These are phyloP conservation scores for Anarhynchus alexandrinus DNA, from an alignment of 2,113 vertebrate species.

Conservation along the genomic window DNA sequence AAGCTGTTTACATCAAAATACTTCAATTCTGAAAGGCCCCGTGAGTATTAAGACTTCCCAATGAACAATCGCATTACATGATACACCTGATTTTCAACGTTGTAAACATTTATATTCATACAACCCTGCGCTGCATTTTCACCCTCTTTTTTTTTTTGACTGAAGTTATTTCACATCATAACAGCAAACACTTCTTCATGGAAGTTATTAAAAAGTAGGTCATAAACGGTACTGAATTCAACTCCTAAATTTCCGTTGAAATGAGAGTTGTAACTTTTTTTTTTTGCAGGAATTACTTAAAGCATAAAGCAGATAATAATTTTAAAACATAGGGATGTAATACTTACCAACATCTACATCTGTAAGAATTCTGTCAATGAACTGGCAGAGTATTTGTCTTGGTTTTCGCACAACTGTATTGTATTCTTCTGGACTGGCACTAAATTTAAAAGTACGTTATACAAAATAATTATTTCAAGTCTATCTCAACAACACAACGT, in stretches of 20 bases:
- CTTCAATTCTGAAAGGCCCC: background rate
- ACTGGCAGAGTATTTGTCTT: constrained; percentile 95
- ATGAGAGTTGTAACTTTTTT: background rate
- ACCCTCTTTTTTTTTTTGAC: too few relatives aligned
- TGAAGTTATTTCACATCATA: background rate
- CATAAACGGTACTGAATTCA: background rate
- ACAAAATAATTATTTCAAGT: background rate
- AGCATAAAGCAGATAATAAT: background rate
- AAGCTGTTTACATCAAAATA: background rate
- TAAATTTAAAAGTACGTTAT: constrained; percentile 62
- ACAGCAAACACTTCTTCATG: background rate
- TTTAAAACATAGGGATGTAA: background rate
- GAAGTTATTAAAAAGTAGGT: background rate
- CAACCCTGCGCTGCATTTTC: background rate
- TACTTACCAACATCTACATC: constrained; percentile 93
- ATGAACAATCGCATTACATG: background rate
- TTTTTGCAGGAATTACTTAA: background rate
- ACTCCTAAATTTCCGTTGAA: background rate
- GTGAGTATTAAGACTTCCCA: background rate
- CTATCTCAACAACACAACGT: background rate
- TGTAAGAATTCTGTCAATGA: constrained; percentile 94
- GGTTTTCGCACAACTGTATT: constrained; percentile 89
- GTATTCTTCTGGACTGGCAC: constrained; percentile 86
- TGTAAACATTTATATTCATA: background rate
- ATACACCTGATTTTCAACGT: background rate